Conservation (phyloP, 2,888 invertebrate species). For the Callyntrura guangdongensis region DNA sequence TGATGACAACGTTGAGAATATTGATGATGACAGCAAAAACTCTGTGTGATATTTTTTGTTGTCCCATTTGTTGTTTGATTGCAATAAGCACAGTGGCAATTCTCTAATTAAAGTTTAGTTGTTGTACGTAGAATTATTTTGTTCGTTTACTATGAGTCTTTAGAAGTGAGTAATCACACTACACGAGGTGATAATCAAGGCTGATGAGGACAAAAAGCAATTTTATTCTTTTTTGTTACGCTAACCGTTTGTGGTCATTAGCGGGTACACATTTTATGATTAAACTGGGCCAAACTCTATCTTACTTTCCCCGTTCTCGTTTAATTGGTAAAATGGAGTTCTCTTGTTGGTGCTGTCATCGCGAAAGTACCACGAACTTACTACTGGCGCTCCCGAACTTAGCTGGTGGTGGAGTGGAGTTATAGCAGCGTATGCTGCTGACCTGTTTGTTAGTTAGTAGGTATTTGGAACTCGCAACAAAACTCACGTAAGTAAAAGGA, state of each 20-base stretch:
- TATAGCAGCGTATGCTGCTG: background rate
- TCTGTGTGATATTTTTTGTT: slow-evolving; percentile 7
- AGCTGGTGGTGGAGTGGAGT: background rate
- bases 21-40: slow-evolving; percentile 1
- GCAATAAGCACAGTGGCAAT: background rate
- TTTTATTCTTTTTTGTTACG: background rate
- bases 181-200: background rate
- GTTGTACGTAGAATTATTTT: background rate
- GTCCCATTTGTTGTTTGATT: slow-evolving; percentile 11
- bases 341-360: background rate
- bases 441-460: background rate
- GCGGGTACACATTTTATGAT: background rate
- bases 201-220: slow-evolving; percentile 29
- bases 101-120: background rate
- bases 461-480: background rate
- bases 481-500: background rate
- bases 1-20: slow-evolving; percentile 7
- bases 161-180: background rate
- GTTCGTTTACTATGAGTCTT: background rate
- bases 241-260: slow-evolving; percentile 47
- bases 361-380: background rate
- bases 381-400: background rate
- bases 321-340: slow-evolving; percentile 43
- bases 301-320: background rate
- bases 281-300: background rate